phyloP scores from a whole-genome alignment of 2,113 vertebrate genomes.

The Malaclemys terrapin region DNA sequence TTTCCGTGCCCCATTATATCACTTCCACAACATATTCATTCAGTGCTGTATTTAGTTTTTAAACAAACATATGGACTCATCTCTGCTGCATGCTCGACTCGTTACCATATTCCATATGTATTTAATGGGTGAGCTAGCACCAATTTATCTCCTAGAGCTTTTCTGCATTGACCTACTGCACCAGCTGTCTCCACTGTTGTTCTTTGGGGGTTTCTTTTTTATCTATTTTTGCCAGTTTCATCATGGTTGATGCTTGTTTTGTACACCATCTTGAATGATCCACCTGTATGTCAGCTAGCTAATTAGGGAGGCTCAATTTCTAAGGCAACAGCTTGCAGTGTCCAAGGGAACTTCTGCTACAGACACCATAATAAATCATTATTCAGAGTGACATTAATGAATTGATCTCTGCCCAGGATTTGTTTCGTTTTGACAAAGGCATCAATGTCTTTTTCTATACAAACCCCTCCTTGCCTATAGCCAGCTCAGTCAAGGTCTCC shows the following conservation, averaged over 20 bases:
- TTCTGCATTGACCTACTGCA: conserved; percentile 48
- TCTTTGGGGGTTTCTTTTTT: conserved; percentile 35
- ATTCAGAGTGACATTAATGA: conserved; percentile 72
- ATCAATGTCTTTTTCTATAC: background rate
- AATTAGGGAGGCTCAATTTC: conserved; percentile 66
- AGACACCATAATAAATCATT: conserved; percentile 66
- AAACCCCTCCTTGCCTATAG: background rate
- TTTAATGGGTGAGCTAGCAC: background rate
- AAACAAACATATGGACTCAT: background rate
- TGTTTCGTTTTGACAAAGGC: conserved; percentile 37
- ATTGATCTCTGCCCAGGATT: conserved; percentile 65
- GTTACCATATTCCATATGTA: conserved; percentile 26
- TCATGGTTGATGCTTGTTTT: conserved; percentile 43
- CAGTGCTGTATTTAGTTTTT: background rate
- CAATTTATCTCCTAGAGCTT: conserved; percentile 39
- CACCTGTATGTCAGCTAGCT: conserved; percentile 66
- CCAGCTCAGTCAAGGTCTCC: background rate
- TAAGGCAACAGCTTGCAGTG: conserved; percentile 70
- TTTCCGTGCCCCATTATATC: background rate
- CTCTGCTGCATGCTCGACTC: background rate
- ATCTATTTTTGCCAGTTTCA: conserved; percentile 55
- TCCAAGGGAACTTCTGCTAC: conserved; percentile 68
- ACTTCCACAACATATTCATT: background rate
- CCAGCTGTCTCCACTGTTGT: background rate
- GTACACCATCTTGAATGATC: conserved; percentile 71